Base-by-base conservation (phyloP, 2,888 invertebrate genomes). In the Orchestes rusci region DNA sequence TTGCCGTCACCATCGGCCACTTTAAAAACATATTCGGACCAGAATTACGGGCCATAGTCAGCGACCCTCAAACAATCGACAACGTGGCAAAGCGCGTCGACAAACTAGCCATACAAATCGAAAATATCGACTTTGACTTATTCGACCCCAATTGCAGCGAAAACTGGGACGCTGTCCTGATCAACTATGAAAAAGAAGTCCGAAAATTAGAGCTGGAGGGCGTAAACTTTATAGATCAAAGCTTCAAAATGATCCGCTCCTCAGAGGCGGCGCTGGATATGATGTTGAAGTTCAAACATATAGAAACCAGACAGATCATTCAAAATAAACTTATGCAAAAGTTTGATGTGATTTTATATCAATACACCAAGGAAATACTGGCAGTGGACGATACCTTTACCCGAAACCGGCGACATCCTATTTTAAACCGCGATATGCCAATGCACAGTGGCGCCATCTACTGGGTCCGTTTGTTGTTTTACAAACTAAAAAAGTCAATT, bases 21-120 rank as follows among this genome's bases (percentile, higher is more conserved):
- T 93, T 92, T 61, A 83, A 88, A 64, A 89, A 90, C 55, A 84
- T 94, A 47, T 92, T 94, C 63, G 91, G 92, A 0, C 74, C 81
- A 1, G 88, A 92, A 58, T 68, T 94, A 2, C 89, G 90, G 60
- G 82, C 89, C 0, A 85, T 93, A 20, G 85, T 92, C 23, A 83
- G 81, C 49, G 90, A 93, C 63, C 89, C 91, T 0, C 81, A 85
- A 7, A 82, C 86, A 58, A 87, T 94, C 35, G 91, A 93, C 59
- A 81, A 82, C 50, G 83, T 93, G 3, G 75, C 89, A 13, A 82
- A 85, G 51, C 79, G 86, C 46, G 85, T 93, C 1, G 83, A 82
- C 56, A 79, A 79, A 39, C 71, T 93, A 16, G 78, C 90, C 0
- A 73, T 76, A 36, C 86, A 88, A 1, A 80, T 89, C 16, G 73